Conservation (phyloP, 2,888 invertebrate genomes). For the Aphidius colemani region DNA sequence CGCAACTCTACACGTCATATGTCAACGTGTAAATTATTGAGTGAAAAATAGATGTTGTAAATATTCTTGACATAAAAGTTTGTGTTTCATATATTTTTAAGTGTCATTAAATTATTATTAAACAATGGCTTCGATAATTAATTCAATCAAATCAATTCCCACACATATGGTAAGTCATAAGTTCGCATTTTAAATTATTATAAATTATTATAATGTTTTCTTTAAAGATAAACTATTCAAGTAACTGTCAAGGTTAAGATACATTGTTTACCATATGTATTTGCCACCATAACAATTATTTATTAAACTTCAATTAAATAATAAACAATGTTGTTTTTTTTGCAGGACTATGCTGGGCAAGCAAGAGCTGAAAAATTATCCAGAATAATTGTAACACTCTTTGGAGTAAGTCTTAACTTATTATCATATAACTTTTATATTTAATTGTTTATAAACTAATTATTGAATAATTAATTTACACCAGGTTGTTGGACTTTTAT, state of each 20-base stretch:
- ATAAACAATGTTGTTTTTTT: slow-evolving; percentile 34
- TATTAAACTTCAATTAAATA: not conserved
- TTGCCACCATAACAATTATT: slow-evolving; percentile 12
- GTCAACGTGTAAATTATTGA: no score
- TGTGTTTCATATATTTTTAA: slow-evolving; percentile 18
- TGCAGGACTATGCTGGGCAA: slow-evolving; percentile 88
- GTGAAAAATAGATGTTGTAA: no score
- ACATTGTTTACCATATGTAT: slow-evolving; percentile 23
- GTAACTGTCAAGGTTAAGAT: slow-evolving; percentile 16
- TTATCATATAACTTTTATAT: slow-evolving; percentile 4
- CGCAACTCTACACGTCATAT: no score
- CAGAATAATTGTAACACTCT: slow-evolving; percentile 85
- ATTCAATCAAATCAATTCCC: slow-evolving; percentile 52
- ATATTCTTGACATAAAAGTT: not conserved
- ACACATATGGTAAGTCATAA: slow-evolving; percentile 50
- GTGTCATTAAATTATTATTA: slow-evolving; percentile 12
- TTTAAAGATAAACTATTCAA: not conserved
- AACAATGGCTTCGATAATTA: slow-evolving; percentile 48
- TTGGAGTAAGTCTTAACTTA: slow-evolving; percentile 69
- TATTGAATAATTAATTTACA: slow-evolving; percentile 24
- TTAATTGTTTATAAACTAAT: slow-evolving; percentile 4
- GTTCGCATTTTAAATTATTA: not conserved
- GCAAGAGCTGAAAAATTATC: slow-evolving; percentile 87
- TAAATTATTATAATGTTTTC: not conserved
- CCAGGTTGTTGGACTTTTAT: slow-evolving; percentile 81